Conservation (phyloP, 2,113 vertebrate species). For the Zapornia atra region DNA sequence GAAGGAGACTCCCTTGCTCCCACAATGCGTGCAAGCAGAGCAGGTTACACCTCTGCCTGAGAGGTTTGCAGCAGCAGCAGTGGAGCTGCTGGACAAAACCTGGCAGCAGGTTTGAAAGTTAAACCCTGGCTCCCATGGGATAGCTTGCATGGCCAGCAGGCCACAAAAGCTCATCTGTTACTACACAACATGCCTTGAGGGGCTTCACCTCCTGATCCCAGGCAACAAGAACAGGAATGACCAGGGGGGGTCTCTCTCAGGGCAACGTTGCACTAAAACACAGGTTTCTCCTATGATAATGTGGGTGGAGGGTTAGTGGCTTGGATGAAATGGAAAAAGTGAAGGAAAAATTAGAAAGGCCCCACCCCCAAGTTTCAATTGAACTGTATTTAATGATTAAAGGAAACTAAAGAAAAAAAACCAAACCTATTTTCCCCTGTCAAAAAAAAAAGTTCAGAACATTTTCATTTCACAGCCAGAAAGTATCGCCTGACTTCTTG, state of each 20-base stretch:
- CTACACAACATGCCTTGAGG: background rate
- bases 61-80: background rate
- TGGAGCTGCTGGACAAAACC: background rate
- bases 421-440: background rate
- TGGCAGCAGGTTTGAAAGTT: background rate
- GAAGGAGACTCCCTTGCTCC: background rate
- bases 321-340: background rate
- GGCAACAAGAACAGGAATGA: slow-evolving; percentile 23
- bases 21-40: background rate
- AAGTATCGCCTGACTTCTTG: background rate
- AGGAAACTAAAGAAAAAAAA: background rate
- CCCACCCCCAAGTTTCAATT: background rate
- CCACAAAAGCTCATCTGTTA: background rate
- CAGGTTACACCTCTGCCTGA: background rate
- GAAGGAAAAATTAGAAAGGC: background rate
- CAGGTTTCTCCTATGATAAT: background rate
- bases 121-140: background rate
- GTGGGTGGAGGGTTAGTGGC: background rate
- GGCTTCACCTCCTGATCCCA: background rate
- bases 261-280: background rate
- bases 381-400: background rate
- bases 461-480: background rate
- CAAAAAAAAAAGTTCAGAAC: background rate
- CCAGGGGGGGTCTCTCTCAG: background rate
- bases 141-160: fast-evolving